phyloP scores from a whole-genome alignment of 2,797 vertebrate genomes.

The Hypotaenidia philippensis region DNA sequence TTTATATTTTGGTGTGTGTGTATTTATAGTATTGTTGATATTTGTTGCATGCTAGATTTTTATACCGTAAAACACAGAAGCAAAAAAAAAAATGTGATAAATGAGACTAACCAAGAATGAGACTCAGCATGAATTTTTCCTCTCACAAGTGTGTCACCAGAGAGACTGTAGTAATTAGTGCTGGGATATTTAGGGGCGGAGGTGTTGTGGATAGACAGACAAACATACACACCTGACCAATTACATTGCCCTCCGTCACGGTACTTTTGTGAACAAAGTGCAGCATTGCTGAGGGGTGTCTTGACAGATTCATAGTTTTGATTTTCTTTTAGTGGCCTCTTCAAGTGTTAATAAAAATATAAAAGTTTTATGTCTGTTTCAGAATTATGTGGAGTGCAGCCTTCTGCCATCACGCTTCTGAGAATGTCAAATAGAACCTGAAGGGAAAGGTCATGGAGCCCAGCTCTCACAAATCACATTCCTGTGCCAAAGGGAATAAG shows the following conservation, averaged over 20 bases:
- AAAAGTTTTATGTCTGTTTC: constrained; percentile 51
- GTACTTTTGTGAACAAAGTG: background rate
- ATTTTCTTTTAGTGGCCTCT: constrained; percentile 65
- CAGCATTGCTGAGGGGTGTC: background rate
- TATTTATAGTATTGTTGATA: background rate
- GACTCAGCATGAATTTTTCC: background rate
- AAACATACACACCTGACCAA: background rate
- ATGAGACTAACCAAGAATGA: background rate
- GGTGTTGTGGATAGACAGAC: background rate
- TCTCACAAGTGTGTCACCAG: background rate
- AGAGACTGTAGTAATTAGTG: background rate
- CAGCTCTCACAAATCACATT: constrained; percentile 1
- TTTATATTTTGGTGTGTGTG: background rate
- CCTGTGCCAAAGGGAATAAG: background rate
- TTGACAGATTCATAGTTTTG: constrained; percentile 65
- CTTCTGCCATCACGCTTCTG: constrained; percentile 7
- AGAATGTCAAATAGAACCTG: constrained; percentile 59
- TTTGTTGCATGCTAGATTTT: background rate
- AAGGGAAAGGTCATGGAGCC: constrained; percentile 46
- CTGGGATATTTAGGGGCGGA: background rate
- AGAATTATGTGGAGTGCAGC: constrained; percentile 35
- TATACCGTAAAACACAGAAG: background rate
- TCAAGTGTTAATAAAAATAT: constrained; percentile 63
- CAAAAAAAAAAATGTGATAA: background rate
- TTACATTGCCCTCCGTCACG: background rate